Conservation (phyloP, 2,113 vertebrate species). For the Onychostruthus taczanowskii region DNA sequence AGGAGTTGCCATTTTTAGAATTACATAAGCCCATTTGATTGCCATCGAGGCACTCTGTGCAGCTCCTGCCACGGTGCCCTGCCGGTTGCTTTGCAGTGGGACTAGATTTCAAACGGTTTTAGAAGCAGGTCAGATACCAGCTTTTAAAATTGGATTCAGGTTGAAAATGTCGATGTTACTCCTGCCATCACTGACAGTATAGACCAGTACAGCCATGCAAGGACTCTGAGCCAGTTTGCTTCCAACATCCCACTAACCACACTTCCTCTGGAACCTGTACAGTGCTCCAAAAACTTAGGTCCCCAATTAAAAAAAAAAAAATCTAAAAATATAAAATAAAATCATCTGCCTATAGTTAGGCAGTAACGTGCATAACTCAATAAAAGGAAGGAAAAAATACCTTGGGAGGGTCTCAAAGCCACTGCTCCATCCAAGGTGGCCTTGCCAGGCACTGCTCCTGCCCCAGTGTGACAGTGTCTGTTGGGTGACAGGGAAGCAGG, state of each 20-base stretch:
- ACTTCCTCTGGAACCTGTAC: background rate
- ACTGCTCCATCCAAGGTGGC: background rate
- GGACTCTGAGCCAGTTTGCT: background rate
- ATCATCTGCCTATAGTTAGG: background rate
- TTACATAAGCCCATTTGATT: constrained; percentile 59
- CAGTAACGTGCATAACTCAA: background rate
- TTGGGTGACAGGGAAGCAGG: background rate
- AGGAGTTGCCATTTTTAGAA: constrained; percentile 64
- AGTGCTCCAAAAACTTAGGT: background rate
- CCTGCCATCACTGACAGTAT: background rate
- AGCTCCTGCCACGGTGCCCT: constrained; percentile 16
- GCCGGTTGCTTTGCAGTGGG: background rate
- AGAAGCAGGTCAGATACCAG: background rate
- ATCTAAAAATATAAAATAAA: background rate
- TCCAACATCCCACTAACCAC: background rate
- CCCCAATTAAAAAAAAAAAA: background rate
- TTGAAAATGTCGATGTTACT: background rate
- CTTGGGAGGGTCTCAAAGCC: background rate
- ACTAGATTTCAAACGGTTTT: constrained; percentile 5
- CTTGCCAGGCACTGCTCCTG: background rate
- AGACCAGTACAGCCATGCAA: background rate
- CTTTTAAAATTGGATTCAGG: background rate
- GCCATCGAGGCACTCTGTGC: constrained; percentile 46
- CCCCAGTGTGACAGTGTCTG: rapidly evolving
- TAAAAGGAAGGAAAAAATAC: background rate